A percentile compares a stretch with the other conserved stretches of the same genome.
Conservation (phyloP, 2,113 vertebrate genomes). For the Zapus hudsonius region DNA sequence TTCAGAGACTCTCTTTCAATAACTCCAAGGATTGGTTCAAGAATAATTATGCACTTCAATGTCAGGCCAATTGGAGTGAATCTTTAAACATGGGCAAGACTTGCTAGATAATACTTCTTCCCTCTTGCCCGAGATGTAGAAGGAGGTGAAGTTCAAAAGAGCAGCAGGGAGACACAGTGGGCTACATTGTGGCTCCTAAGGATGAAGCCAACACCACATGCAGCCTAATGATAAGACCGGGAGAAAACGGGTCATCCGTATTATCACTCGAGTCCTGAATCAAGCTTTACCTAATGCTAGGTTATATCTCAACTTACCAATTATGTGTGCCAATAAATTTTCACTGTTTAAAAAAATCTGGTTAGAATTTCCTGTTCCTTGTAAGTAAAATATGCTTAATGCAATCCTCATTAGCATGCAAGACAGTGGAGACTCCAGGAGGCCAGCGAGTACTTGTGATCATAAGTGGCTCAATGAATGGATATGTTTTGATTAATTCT, state of each 20-base stretch:
- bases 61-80: background rate
- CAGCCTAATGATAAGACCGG: background rate
- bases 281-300: conserved; percentile 8
- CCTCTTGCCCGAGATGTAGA: conserved; percentile 12
- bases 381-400: background rate
- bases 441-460: background rate
- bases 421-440: background rate
- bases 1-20: background rate
- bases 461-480: conserved; percentile 9
- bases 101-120: background rate
- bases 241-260: background rate
- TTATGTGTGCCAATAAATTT: conserved; percentile 18
- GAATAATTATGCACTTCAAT: background rate
- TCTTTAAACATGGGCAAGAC: background rate
- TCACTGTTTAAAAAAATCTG: conserved; percentile 20
- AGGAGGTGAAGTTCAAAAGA: background rate
- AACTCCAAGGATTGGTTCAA: background rate
- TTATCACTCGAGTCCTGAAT: background rate
- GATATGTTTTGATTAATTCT: conserved; percentile 48
- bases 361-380: conserved; percentile 11
- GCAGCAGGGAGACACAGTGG: background rate
- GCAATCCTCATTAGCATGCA: background rate
- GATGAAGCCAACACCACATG: conserved; percentile 40
- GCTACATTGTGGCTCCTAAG: background rate
- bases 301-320: background rate